Percentiles rank a stretch among this genome's conserved stretches.
These are phyloP conservation scores for Lates calcarifer DNA, from an alignment of 2,113 vertebrate species.

Conservation along the genomic window DNA sequence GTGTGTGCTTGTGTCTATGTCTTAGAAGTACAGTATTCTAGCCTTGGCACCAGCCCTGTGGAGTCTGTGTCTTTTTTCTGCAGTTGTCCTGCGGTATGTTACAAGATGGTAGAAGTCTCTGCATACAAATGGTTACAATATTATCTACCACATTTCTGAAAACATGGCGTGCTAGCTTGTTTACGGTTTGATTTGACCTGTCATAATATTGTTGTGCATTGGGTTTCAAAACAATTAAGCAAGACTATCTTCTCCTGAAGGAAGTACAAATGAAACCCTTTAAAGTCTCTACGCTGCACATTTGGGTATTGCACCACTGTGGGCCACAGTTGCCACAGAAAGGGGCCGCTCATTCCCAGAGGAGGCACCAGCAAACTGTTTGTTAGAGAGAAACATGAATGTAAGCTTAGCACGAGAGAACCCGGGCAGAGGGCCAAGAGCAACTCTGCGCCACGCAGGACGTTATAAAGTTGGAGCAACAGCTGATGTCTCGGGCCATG, in stretches of 20 bases:
- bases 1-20: constrained; percentile 38
- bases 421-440: constrained; percentile 77
- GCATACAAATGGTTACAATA: constrained; percentile 55
- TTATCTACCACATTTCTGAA: constrained; percentile 69
- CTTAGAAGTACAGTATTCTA: constrained; percentile 60
- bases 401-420: constrained; percentile 81
- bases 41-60: constrained; percentile 56
- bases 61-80: constrained; percentile 62
- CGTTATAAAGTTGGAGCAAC: constrained; percentile 82
- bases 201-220: constrained; percentile 68
- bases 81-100: constrained; percentile 69
- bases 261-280: constrained; percentile 67
- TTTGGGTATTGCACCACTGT: constrained; percentile 70
- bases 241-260: constrained; percentile 54
- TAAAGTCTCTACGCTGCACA: constrained; percentile 54
- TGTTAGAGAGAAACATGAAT: constrained; percentile 82
- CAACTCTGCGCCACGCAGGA: constrained; percentile 76
- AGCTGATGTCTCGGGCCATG: constrained; percentile 84
- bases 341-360: constrained; percentile 69
- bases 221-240: constrained; percentile 72
- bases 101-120: constrained; percentile 63
- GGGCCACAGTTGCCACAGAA: constrained; percentile 76
- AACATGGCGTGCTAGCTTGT: constrained; percentile 65
- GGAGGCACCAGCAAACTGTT: constrained; percentile 74
- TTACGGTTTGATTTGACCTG: constrained; percentile 68